Evolutionary conservation across 2,888 invertebrate genomes (phyloP).

Genomic region (Ceriagrion tenellum): DNA sequence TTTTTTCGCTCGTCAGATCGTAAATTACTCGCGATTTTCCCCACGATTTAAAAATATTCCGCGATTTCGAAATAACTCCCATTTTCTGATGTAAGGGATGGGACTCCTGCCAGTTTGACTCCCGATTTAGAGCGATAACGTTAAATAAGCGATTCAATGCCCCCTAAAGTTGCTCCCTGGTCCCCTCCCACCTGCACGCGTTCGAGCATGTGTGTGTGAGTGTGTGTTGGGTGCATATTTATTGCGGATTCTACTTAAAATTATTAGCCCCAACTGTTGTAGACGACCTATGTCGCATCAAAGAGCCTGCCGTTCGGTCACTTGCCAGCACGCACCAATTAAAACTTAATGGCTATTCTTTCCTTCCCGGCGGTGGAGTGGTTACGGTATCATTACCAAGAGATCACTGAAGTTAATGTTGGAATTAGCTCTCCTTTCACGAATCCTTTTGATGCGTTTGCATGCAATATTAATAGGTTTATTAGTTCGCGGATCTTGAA

Average conservation of each 20-base stretch:
- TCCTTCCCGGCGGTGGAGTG: neutral
- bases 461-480: neutral
- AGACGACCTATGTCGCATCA: neutral
- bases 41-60: constrained; percentile 12
- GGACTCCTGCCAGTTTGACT: constrained; percentile 4
- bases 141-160: neutral
- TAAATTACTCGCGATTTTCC: constrained; percentile 39
- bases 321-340: neutral
- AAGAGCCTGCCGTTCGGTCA: neutral
- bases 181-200: neutral
- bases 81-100: neutral
- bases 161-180: neutral
- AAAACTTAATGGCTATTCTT: neutral
- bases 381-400: neutral
- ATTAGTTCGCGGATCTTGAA: neutral
- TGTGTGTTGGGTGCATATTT: neutral
- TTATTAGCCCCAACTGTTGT: neutral
- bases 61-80: neutral
- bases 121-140: constrained; percentile 22
- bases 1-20: neutral
- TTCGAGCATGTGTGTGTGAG: neutral
- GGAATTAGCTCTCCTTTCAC: neutral
- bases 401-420: neutral
- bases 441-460: neutral
- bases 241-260: neutral